Evolutionary conservation across 2,113 vertebrate species (phyloP), one percentile per base, ranked within the genome.

Genomic region (Anarhynchus alexandrinus): DNA sequence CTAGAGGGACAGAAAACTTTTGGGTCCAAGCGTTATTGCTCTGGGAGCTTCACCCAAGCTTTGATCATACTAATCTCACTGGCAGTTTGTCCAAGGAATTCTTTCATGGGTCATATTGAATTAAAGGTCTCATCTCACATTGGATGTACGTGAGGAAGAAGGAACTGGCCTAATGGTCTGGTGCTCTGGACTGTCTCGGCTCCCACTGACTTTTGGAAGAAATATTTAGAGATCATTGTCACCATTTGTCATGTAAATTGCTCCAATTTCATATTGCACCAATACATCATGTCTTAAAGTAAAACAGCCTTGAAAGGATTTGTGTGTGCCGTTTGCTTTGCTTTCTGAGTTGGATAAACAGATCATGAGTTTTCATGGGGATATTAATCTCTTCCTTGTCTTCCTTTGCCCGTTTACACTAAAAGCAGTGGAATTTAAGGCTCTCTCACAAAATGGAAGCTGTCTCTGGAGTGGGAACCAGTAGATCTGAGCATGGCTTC

Each of bases 61-160:
- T 82, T 76, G 23, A 42, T 71, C 18, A 22, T 40, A 14, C 12
- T 47, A 34, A 38, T 11, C 12, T 45, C 40, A 51, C 23, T 43
- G 51, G 13, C 38, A 54, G 9, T 54, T 86, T 82, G 54, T 73
- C 58, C 34, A 83, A 83, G 47, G 29, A 88, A 38, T 26, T 30
- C n/a, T 91, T 95, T 55, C 38, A 23, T 0, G 8, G 17, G 11
- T 26, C 1, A 0, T 49, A 52, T 7, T 84, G 52, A 76, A 77
- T 30, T 49, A 59, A 65, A 92, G 34, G 15, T 74, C 7, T 81
- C 38, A 52, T 89, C 32, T 79, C 15, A 71, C 25, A 12, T 0
- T 62, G 45, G 11, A 9, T 30, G 8, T 43, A 22, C 0, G 0
- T 0, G 1, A 69, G 15, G 32, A 87, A 67, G 43, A 65, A 8